Evolutionary conservation across 1,140 invertebrate genomes (phyloP).

Genomic region (Eufriesea mexicana): DNA sequence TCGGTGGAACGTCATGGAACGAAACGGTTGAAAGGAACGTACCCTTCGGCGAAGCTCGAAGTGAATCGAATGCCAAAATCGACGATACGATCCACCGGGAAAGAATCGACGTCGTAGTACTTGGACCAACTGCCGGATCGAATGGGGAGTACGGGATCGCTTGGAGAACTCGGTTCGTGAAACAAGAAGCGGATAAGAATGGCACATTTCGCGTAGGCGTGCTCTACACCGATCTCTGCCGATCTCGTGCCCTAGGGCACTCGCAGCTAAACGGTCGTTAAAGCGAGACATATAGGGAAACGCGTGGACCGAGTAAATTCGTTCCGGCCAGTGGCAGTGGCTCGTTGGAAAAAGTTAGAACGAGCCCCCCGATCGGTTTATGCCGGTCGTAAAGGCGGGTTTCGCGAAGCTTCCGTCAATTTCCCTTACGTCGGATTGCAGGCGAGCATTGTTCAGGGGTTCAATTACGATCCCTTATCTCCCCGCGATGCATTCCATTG

Average conservation of each 20-base stretch:
- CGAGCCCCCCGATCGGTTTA: background rate
- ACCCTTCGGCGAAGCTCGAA: conserved; percentile 52
- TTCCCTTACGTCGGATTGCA: background rate
- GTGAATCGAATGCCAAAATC: conserved; percentile 63
- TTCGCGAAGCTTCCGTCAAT: background rate
- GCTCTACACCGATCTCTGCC: conserved; percentile 22
- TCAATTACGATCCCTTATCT: conserved; percentile 46
- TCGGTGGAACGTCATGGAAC: conserved; percentile 39
- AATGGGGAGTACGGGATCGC: conserved; percentile 38
- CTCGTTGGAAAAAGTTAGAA: background rate
- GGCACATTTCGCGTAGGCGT: conserved; percentile 53
- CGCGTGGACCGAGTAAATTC: background rate
- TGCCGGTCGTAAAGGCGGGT: background rate
- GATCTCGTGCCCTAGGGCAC: background rate
- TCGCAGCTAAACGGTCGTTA: background rate
- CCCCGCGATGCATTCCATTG: conserved; percentile 21
- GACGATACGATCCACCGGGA: conserved; percentile 61
- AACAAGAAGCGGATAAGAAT: conserved; percentile 50
- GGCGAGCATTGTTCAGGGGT: background rate
- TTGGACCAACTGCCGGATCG: conserved; percentile 35
- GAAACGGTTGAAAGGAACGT: conserved; percentile 59
- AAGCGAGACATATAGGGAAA: background rate
- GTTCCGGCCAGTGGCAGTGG: no score
- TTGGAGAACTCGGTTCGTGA: conserved; percentile 47
- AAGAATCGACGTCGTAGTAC: conserved; percentile 58